phyloP scores from a whole-genome alignment of 2,113 vertebrate species.

The Mola mola region DNA sequence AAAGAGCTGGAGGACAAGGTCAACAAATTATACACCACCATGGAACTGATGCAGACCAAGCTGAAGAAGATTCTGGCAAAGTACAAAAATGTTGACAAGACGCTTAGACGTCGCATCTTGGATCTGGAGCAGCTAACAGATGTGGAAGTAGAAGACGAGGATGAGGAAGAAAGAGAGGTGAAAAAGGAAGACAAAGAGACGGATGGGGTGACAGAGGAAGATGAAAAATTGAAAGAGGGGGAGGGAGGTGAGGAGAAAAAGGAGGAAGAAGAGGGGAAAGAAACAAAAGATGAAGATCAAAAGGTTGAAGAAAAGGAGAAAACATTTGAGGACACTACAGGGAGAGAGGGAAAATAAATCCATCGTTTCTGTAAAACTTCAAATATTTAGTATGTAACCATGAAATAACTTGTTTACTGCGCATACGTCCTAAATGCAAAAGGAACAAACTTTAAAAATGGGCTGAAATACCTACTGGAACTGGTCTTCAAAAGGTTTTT shows the following conservation, averaged over 20 bases:
- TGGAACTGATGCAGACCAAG: slow-evolving; percentile 88
- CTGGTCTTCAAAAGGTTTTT: neutral
- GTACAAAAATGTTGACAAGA: slow-evolving; percentile 82
- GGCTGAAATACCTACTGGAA: neutral
- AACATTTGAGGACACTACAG: neutral
- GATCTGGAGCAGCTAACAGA: slow-evolving; percentile 84
- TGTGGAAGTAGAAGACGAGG: slow-evolving; percentile 74
- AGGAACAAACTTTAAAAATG: slow-evolving; percentile 10
- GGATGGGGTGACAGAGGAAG: slow-evolving; percentile 11
- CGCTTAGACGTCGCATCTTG: slow-evolving; percentile 83
- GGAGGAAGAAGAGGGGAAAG: slow-evolving; percentile 14
- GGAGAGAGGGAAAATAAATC: slow-evolving; percentile 10
- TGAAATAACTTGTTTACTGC: too few relatives aligned
- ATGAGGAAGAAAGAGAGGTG: slow-evolving; percentile 60
- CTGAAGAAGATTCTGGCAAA: slow-evolving; percentile 88
- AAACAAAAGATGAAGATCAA: neutral
- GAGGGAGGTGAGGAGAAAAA: slow-evolving; percentile 2
- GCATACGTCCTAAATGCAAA: slow-evolving; percentile 30
- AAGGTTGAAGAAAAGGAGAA: slow-evolving; percentile 10
- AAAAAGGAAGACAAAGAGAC: slow-evolving; percentile 25
- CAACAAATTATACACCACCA: slow-evolving; percentile 81
- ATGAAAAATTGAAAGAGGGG: neutral
- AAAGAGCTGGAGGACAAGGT: slow-evolving; percentile 92
- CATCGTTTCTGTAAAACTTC: neutral
- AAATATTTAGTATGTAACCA: too few relatives aligned